These are phyloP conservation scores for Eupithecia vulgata DNA, from an alignment of 2,888 invertebrate species.

Conservation along the genomic window DNA sequence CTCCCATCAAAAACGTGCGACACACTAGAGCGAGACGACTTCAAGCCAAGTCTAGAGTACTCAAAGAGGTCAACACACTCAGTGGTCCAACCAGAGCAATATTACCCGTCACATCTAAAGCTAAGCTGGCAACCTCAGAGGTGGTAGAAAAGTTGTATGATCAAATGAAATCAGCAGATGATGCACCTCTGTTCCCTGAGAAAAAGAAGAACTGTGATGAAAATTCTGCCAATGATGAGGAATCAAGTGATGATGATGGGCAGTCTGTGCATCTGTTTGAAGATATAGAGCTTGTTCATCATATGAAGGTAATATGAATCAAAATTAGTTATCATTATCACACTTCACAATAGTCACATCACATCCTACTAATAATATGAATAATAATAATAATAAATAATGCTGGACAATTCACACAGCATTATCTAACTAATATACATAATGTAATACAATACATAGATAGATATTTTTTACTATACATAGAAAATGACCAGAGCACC, in stretches of 20 bases:
- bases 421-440: too few relatives aligned
- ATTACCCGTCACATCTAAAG: constrained; percentile 59
- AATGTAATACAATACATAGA: too few relatives aligned
- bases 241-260: constrained; percentile 53
- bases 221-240: constrained; percentile 49
- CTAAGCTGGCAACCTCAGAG: constrained; percentile 59
- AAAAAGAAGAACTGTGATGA: constrained; percentile 43
- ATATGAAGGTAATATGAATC: constrained; percentile 64
- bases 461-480: too few relatives aligned
- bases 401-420: too few relatives aligned
- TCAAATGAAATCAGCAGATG: constrained; percentile 61
- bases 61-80: constrained; percentile 66
- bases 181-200: constrained; percentile 62
- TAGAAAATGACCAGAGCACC: too few relatives aligned
- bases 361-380: too few relatives aligned
- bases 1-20: constrained; percentile 59
- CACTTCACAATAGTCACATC: too few relatives aligned
- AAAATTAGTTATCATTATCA: neutral
- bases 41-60: constrained; percentile 57
- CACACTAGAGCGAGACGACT: constrained; percentile 53
- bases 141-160: constrained; percentile 63
- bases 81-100: constrained; percentile 61
- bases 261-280: constrained; percentile 77
- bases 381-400: too few relatives aligned
- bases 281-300: constrained; percentile 74